Evolutionary conservation across 2,888 invertebrate species (phyloP), one percentile per base, ranked within the genome.

Genomic region (Polia nebulosa): DNA sequence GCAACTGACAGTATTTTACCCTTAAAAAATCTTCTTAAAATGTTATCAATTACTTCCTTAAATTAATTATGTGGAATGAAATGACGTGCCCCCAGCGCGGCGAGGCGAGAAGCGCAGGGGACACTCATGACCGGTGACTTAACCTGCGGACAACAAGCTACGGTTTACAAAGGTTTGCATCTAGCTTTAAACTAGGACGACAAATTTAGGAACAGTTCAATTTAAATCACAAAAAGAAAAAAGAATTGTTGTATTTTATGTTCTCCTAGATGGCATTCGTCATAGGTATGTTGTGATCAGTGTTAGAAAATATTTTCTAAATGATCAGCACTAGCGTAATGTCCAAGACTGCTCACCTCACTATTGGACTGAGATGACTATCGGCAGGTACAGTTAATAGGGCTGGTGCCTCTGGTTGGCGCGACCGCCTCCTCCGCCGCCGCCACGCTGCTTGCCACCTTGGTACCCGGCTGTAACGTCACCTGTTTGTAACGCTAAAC

Each of bases 331-430:
- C 36, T 51, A 72, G 55, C 63, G 7, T 53, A 36, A 65, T 47
- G 57, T 62, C 63, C 52, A 49, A 51, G 52, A 51, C 36, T 53
- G 78, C 90, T 88, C 88, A 95, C 94, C 95, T 94, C 94, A 92
- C 92, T 93, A 93, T 93, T 93, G 94, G 92, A 94, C 91, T 94
- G 94, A 94, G 93, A 92, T 91, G 95, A 93, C 90, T 93, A 89
- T 92, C 89, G 93, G 92, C 94, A 93, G 94, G 94, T 93, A 93
- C 92, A 85, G 88, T 85, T 97, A 98, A 96, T 98, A 98, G 93
- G 98, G 98, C 96, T 98, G 98, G 96, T 98, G 98, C 97, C 98
- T 97, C 96, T 98, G 98, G 96, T 98, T 98, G 91, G 97, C 96
- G 89, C 97, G 97, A 82, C 97, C 97, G 97, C 94, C 96, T 91